Evolutionary conservation across 2,888 invertebrate genomes (phyloP), one percentile per base, ranked within the genome.

Genomic region (Leptopterna dolabrata): DNA sequence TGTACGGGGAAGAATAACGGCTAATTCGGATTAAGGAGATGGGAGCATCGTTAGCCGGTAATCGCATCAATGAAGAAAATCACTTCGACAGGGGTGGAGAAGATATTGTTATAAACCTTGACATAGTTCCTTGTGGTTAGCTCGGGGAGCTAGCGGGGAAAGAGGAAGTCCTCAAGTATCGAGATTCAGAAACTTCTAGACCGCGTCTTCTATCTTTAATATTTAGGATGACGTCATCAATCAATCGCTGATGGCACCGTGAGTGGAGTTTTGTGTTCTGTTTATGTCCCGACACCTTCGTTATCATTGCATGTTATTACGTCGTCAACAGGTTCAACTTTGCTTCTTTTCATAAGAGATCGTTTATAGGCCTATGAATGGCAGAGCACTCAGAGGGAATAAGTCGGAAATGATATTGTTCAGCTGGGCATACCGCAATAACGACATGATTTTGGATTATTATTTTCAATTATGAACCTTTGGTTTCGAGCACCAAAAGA

Each of bases 41-140:
- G 63, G 24, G 63, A 63, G 63, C 63, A 63, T 63, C 63, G 63
- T 63, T 63, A 63, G 63, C 63, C 63, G 24, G 63, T 63, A 63
- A 63, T 63, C 63, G 27, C 63, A 63, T 63, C 63, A 63, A 63
- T 63, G 63, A 63, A 63, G 63, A 63, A 63, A 63, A 63, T 63
- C 63, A 63, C 63, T 63, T 63, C 63, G 63, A 63, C 55, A 55
- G 55, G 63, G 24, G 55, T 2, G 63, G 19, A 19, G n/a, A n/a
- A n/a, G 63, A 63, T 63, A 63, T 63, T 63, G 63, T 63, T 63
- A 63, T 24, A n/a, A 63, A 63, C 63, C 63, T 63, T 63, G 63
- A 63, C 63, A 63, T 63, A 63, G 63, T 63, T 63, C 63, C 24
- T 19, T 63, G 63, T 13, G 63, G 63, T 63, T 63, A 24, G 24